A percentile compares a stretch with the other conserved stretches of the same genome.
Evolutionary conservation across 2,113 vertebrate genomes (phyloP).

Genomic region (Thamnaconus septentrionalis): DNA sequence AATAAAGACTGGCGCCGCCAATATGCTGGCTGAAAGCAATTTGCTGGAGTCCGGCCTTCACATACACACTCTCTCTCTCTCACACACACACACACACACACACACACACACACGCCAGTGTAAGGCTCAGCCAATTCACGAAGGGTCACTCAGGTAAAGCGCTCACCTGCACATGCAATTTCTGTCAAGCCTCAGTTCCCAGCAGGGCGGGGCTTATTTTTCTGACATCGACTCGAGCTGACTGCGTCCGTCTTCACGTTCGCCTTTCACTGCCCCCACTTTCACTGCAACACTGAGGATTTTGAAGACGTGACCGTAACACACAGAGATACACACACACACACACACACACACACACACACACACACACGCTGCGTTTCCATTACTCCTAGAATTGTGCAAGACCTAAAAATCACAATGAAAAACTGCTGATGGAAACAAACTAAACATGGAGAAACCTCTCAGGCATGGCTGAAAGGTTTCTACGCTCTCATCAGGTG

Average conservation of each 20-base stretch:
- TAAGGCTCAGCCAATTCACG: conserved; percentile 29
- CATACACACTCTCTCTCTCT: conserved; percentile 7
- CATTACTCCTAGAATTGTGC: too few species aligned
- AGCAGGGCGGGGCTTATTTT: background rate
- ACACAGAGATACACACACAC: background rate
- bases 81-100: conserved; percentile 11
- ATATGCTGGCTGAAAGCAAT: conserved; percentile 77
- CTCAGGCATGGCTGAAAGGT: too few species aligned
- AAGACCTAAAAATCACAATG: too few species aligned
- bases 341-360: background rate
- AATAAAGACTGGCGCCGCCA: conserved; percentile 72
- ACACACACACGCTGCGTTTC: background rate
- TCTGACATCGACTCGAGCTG: conserved; percentile 30
- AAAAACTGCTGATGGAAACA: too few species aligned
- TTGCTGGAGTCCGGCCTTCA: conserved; percentile 52
- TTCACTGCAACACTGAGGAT: conserved; percentile 18
- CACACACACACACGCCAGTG: conserved; percentile 13
- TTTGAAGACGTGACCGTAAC: conserved; percentile 28
- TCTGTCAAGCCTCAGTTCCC: conserved; percentile 7
- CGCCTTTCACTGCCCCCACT: conserved; percentile 32
- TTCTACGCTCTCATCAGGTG: too few species aligned
- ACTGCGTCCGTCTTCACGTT: conserved; percentile 44
- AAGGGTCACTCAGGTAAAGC: conserved; percentile 36
- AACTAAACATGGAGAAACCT: too few species aligned
- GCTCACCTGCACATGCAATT: conserved; percentile 25